Evolutionary conservation across 2,888 invertebrate species (phyloP).

Genomic region (Ellobium chinense): DNA sequence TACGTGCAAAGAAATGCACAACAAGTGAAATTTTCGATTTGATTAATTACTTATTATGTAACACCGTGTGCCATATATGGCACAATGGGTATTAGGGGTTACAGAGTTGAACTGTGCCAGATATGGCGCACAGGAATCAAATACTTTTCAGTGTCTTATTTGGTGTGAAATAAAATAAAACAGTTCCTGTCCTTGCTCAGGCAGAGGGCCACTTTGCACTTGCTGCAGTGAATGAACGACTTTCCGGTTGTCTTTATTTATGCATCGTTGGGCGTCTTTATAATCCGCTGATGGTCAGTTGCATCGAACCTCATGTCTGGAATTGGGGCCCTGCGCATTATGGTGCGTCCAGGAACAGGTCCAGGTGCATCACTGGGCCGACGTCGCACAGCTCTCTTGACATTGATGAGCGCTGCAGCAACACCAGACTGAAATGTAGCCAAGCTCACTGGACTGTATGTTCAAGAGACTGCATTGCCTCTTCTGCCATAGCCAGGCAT

Average conservation of each 20-base stretch:
- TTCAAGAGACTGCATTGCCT: conserved; percentile 35
- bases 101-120: no score
- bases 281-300: conserved; percentile 12
- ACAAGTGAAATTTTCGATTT: no score
- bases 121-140: neutral
- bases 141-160: neutral
- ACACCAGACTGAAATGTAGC: conserved; percentile 13
- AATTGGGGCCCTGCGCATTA: conserved; percentile 6
- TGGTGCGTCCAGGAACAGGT: conserved; percentile 3
- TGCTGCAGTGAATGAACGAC: conserved; percentile 9
- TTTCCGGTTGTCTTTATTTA: neutral
- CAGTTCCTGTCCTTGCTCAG: conserved; percentile 41
- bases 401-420: neutral
- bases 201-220: conserved; percentile 34
- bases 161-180: conserved; percentile 23
- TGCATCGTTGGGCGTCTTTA: conserved; percentile 16
- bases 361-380: no score
- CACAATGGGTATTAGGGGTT: no score
- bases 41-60: no score
- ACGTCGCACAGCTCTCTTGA: neutral
- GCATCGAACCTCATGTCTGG: conserved; percentile 20
- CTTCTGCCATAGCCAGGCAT: conserved; percentile 49
- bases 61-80: no score
- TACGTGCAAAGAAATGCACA: no score
- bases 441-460: conserved; percentile 30